Conservation (phyloP, 2,888 invertebrate genomes). For the Eilema depressum region DNA sequence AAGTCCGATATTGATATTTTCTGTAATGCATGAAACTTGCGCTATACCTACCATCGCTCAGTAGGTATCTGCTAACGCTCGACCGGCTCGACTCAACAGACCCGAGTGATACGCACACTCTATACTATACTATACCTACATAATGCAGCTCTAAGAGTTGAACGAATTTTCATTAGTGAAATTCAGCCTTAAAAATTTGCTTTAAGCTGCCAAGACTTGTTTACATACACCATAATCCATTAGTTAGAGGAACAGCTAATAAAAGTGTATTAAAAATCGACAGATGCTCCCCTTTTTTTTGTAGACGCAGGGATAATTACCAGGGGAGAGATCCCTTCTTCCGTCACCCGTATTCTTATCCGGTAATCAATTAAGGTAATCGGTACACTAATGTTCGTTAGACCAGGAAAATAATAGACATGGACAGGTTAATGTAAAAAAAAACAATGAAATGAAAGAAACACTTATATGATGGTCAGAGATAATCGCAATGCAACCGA, state of each 20-base stretch:
- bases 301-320: neutral
- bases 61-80: too few relatives aligned
- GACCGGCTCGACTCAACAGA: too few relatives aligned
- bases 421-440: neutral
- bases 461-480: neutral
- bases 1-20: too few relatives aligned
- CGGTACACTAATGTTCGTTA: constrained; percentile 39
- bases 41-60: too few relatives aligned
- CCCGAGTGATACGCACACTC: too few relatives aligned
- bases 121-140: too few relatives aligned
- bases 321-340: constrained; percentile 1
- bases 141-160: too few relatives aligned
- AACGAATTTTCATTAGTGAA: neutral
- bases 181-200: neutral
- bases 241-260: neutral
- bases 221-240: neutral
- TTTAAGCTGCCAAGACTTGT: neutral
- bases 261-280: neutral
- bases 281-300: neutral
- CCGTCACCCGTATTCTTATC: neutral
- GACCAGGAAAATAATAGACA: neutral
- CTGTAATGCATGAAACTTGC: too few relatives aligned
- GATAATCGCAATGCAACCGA: too few relatives aligned
- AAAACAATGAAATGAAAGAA: neutral
- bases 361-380: constrained; percentile 45